Evolutionary conservation across 2,113 vertebrate genomes (phyloP), one percentile per base, ranked within the genome.

Genomic region (Rostratula benghalensis): DNA sequence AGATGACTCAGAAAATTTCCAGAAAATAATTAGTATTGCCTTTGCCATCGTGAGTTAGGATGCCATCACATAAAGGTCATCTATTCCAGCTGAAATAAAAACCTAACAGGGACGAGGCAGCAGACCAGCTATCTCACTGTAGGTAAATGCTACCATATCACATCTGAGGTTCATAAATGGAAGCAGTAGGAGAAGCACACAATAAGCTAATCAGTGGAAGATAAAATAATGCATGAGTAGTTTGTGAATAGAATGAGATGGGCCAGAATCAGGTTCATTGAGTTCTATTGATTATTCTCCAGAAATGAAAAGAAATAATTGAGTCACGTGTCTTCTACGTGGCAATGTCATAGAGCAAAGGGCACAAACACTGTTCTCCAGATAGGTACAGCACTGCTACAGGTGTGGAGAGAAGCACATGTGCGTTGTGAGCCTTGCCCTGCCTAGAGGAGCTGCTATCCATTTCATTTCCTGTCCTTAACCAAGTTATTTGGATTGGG

Each of bases 341-440:
- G 56, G 24, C 54, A 81, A 5, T n/a, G 31, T 64, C 33, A 7
- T 1, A 21, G 76, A 64, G 53, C 53, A 82, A 75, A 85, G 57
- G 24, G 16, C 75, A 86, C 33, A 57, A 48, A 53, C 0, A 0
- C 39, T 0, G 0, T 45, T 89, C 63, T 59, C 37, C n/a, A 45
- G 85, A 22, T 18, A 63, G 46, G 22, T 46, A 24, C 24, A 75
- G 23, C 43, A 27, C 11, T 39, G 59, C 53, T 71, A 46, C 4
- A 5, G 9, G n/a, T 10, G 20, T 45, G n/a, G 28, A 68, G 81
- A 71, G 67, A 80, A 83, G 23, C 63, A 67, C 6, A 3, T 27
- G 13, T 8, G 9, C 31, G 39, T 61, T 35, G 23, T 70, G 53
- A 79, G 41, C 25, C 13, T 67, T 53, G 30, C 18, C 5, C 53